Percentiles rank a stretch among this genome's conserved stretches.
These are phyloP conservation scores for Ara ararauna DNA, from an alignment of 2,797 vertebrate genomes.

Conservation along the genomic window DNA sequence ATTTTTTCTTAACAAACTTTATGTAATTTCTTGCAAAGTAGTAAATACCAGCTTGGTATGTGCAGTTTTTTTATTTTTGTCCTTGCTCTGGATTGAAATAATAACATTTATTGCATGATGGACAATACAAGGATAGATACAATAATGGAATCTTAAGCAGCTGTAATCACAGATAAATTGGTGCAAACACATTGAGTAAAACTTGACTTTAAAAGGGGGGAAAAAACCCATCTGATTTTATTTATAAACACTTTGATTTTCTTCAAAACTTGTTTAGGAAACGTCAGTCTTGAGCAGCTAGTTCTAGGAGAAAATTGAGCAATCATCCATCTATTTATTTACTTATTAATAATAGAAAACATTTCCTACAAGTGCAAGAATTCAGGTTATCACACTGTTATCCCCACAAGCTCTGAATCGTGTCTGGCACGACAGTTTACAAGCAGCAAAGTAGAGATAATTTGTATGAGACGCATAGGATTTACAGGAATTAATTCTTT, in stretches of 20 bases:
- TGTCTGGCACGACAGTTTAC: background rate
- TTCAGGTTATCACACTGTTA: background rate
- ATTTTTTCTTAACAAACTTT: conserved; percentile 14
- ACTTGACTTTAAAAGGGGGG: background rate
- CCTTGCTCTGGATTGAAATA: background rate
- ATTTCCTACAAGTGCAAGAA: background rate
- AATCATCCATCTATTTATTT: background rate
- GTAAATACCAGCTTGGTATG: background rate
- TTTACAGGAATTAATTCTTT: background rate
- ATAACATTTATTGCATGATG: background rate
- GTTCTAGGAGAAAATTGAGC: background rate
- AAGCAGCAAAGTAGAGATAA: background rate
- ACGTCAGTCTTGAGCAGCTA: background rate
- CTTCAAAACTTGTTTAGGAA: conserved; percentile 1
- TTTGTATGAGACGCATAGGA: background rate
- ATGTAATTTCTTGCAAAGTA: conserved; percentile 21
- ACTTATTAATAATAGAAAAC: background rate
- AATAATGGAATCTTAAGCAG: background rate
- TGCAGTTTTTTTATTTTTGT: background rate
- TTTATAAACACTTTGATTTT: background rate
- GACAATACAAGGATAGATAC: background rate
- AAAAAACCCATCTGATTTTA: background rate
- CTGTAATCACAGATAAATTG: background rate
- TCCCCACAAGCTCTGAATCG: background rate
- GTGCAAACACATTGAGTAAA: background rate